Base-by-base conservation (phyloP, 1,140 invertebrate genomes). In the Hermetia illucens region DNA sequence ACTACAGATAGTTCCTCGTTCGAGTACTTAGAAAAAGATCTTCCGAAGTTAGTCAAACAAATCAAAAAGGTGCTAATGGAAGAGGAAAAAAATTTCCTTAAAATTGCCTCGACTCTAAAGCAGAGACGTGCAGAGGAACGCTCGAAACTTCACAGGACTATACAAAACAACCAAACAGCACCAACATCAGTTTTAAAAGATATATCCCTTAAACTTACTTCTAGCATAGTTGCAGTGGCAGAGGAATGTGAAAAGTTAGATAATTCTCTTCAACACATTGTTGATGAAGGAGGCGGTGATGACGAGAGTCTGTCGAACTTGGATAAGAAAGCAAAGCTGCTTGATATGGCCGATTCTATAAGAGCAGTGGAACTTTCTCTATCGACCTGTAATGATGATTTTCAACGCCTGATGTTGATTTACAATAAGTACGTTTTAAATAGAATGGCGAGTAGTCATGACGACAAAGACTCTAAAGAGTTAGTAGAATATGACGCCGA, bases 381-480 rank as follows among this genome's bases (percentile, higher is more conserved):
- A 24, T 48, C 55, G 13, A 44, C 52, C 8, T 59, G 56, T 37
- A 56, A 51, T 42, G 53, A 59, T 40, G 55, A 59, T 30, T 58
- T 58, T 37, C 56, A 58, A 21, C 49, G 56, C 0, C 37, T 59
- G 6, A 59, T 59, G 56, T 44, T 59, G 29, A 49, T 58, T 0
- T 59, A 59, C 31, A 56, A 58, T 34, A 59, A 59, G 34, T 59
- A 25, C n/a, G n/a, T 59, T 44, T 34, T 58, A 19, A 47, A 53
- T 38, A 58, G 51, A n/a, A n/a, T n/a, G n/a, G n/a, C n/a, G n/a
- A n/a, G n/a, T n/a, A n/a, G n/a, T n/a, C n/a, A n/a, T n/a, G n/a
- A 27, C 24, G 24, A 27, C 8, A 13, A 27, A 13, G 24, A 27
- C 8, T 9, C 13, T 27, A 27, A 13, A 8, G 24, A 27, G 24